A percentile compares a stretch with the other conserved stretches of the same genome.
Conservation (phyloP, 2,888 invertebrate genomes). For the Tenodera sinensis region DNA sequence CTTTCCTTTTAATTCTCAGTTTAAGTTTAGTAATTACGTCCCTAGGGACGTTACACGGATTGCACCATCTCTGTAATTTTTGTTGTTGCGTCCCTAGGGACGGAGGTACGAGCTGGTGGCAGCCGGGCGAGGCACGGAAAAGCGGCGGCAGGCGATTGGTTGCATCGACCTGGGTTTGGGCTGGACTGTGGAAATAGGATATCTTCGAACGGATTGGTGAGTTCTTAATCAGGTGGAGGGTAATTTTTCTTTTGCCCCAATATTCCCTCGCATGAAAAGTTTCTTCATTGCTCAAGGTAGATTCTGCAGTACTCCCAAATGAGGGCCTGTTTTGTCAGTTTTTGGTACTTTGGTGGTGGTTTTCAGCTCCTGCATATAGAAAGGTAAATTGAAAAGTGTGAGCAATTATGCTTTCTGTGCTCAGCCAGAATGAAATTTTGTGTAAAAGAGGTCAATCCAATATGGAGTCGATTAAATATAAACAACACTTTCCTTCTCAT, state of each 20-base stretch:
- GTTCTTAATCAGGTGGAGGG: not conserved
- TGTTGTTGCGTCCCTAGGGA: constrained; percentile 4
- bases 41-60: not conserved
- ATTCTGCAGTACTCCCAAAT: not conserved
- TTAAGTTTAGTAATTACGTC: not conserved
- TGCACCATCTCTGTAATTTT: not conserved
- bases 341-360: not conserved
- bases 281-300: not conserved
- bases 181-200: not conserved
- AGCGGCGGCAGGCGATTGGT: not conserved
- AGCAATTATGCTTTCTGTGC: no score
- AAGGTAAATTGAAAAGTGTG: no score
- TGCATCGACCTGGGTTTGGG: not conserved
- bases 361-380: not conserved
- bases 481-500: no score
- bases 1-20: not conserved
- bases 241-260: not conserved
- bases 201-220: constrained; percentile 3
- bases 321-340: not conserved
- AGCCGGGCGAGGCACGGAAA: not conserved
- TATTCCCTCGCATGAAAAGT: not conserved
- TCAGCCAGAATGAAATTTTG: no score
- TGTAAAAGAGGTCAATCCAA: no score
- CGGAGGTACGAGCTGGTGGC: not conserved
- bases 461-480: no score